These are phyloP conservation scores for Sarcoramphus papa DNA, from an alignment of 2,797 vertebrate genomes.

Conservation along the genomic window DNA sequence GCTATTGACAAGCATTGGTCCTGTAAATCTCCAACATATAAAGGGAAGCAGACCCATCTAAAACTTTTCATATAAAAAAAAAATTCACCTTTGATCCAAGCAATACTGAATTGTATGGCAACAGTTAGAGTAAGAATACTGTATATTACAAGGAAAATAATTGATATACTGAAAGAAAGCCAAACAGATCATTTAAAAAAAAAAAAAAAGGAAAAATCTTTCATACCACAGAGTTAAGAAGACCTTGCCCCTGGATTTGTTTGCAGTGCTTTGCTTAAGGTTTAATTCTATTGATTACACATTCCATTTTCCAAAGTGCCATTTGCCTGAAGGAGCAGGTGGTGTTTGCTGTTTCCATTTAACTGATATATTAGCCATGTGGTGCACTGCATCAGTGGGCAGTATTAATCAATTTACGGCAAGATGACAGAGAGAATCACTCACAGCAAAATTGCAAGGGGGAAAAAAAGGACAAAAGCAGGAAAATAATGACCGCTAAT, in stretches of 20 bases:
- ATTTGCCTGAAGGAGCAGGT: conserved; percentile 85
- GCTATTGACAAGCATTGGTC: neutral
- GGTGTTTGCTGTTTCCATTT: conserved; percentile 85
- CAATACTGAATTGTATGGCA: neutral
- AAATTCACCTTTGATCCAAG: neutral
- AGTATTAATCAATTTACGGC: conserved; percentile 81
- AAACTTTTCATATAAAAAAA: neutral
- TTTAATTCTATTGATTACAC: conserved; percentile 85
- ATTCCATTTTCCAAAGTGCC: conserved; percentile 84
- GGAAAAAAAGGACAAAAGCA: conserved; percentile 69
- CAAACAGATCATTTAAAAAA: neutral
- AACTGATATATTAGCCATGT: conserved; percentile 85
- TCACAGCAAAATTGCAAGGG: conserved; percentile 74
- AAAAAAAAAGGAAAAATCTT: neutral
- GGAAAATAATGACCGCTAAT: conserved; percentile 72
- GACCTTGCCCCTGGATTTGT: conserved; percentile 71
- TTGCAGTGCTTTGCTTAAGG: conserved; percentile 75
- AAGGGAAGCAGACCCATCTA: neutral
- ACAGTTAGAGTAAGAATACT: neutral
- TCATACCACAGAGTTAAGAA: conserved; percentile 63
- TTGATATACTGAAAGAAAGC: conserved; percentile 41
- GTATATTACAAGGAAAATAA: neutral
- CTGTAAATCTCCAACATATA: neutral
- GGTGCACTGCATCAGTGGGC: conserved; percentile 80
- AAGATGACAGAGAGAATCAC: conserved; percentile 82